phyloP scores from a whole-genome alignment of 2,797 vertebrate species.

The Anas capensis region DNA sequence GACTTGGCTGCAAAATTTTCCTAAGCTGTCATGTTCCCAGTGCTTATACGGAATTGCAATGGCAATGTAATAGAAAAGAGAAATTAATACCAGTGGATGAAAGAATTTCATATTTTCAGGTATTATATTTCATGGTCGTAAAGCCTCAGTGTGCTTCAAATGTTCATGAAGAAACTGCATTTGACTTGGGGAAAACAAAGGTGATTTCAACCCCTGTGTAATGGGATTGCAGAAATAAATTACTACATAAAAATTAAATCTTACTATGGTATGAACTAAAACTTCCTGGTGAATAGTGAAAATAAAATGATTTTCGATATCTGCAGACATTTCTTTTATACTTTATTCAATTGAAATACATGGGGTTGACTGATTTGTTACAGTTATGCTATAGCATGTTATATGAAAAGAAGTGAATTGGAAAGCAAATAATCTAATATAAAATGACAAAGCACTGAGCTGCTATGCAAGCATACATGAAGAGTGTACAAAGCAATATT shows the following conservation, averaged over 20 bases:
- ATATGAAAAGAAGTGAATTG: neutral
- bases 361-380: neutral
- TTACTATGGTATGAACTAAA: neutral
- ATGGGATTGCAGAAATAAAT: neutral
- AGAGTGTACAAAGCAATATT: neutral
- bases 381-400: neutral
- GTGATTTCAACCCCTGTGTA: accelerated
- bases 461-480: neutral
- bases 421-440: neutral
- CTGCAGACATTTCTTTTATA: neutral
- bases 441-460: neutral
- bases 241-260: neutral
- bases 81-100: neutral
- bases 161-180: neutral
- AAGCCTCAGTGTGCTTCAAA: neutral
- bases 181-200: neutral
- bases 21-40: neutral
- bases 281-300: neutral
- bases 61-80: neutral
- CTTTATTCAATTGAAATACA: neutral
- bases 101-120: neutral
- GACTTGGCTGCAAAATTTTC: neutral
- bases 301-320: neutral
- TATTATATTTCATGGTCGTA: neutral
- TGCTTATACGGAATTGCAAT: neutral